Evolutionary conservation across 2,113 vertebrate species (phyloP), one percentile per base, ranked within the genome.

Genomic region (Archocentrus centrarchus): DNA sequence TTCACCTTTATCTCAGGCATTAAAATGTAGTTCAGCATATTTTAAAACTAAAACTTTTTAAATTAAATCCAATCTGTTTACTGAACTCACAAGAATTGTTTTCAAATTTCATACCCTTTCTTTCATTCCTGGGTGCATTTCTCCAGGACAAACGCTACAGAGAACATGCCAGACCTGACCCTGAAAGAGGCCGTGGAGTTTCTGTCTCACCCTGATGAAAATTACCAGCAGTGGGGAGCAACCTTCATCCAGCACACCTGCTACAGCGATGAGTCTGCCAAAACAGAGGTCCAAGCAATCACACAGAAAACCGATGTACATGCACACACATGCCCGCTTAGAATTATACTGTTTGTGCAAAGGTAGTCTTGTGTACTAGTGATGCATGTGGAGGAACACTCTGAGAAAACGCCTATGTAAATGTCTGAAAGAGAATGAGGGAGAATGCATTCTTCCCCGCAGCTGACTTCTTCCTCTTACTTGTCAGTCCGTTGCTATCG

Each of bases 181-280:
- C 94, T 99, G 2, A 94, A 96, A 79, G 96, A 97, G 89, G 98
- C 98, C 0, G 96, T 99, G 57, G 95, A 95, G 13, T 94, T 94
- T 60, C 94, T 99, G 79, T 94, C 93, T 60, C 93, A 87, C 39
- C 63, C 91, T 1, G 96, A 97, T 4, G 96, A 97, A 81, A 96
- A 91, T 73, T 92, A 89, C 70, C 97, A 98, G 89, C 95, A 95
- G 70, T 96, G 94, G 32, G 98, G 98, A 47, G 97, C 98, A 77
- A 97, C 96, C 57, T 97, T 96, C 90, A 98, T 99, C 84, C 98
- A 99, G 85, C 97, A 98, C 62, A 91, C 93, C 92, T 97, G 97
- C 91, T 99, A 95, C 94, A 97, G 96, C 80, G 96, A 98, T 1
- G 97, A 98, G 20, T 82, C 75, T 3, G 88, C 97, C 92, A 99